phyloP scores from a whole-genome alignment of 2,888 invertebrate species.

The Artemia sinica region DNA sequence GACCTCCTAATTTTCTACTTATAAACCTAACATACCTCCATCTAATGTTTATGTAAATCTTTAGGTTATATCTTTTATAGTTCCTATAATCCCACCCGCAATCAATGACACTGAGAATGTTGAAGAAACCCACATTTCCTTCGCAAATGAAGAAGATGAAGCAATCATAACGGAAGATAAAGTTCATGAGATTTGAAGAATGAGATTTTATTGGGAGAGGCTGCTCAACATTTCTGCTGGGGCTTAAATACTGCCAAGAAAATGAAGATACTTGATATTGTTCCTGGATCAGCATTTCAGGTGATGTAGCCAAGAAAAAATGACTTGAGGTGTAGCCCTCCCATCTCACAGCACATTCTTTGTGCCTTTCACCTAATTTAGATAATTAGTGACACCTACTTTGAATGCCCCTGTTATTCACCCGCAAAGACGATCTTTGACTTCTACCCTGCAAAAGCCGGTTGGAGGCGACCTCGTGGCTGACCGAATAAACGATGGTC shows the following conservation, averaged over 20 bases:
- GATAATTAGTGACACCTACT: too few species aligned
- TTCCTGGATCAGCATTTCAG: conserved; percentile 32
- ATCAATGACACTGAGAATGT: neutral
- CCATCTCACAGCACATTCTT: too few species aligned
- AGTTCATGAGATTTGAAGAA: conserved; percentile 31
- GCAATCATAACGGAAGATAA: conserved; percentile 4
- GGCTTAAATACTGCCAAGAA: conserved; percentile 31
- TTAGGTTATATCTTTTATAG: neutral
- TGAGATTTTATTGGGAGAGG: conserved; percentile 29
- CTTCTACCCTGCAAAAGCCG: too few species aligned
- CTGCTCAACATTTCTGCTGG: conserved; percentile 32
- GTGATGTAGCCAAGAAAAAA: conserved; percentile 26
- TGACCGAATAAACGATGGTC: too few species aligned
- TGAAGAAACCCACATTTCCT: neutral
- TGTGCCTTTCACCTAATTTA: too few species aligned
- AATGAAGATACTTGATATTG: conserved; percentile 30
- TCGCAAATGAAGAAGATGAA: neutral
- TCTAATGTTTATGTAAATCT: too few species aligned
- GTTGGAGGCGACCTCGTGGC: too few species aligned
- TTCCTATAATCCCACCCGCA: neutral
- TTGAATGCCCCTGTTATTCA: too few species aligned
- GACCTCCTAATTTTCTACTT: too few species aligned
- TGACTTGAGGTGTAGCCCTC: too few species aligned
- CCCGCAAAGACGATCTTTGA: too few species aligned
- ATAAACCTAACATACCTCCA: too few species aligned